Percentiles rank a stretch among this genome's conserved stretches.
These are phyloP conservation scores for Choristoneura fumiferana DNA, from an alignment of 1,140 invertebrate genomes.

Conservation along the genomic window DNA sequence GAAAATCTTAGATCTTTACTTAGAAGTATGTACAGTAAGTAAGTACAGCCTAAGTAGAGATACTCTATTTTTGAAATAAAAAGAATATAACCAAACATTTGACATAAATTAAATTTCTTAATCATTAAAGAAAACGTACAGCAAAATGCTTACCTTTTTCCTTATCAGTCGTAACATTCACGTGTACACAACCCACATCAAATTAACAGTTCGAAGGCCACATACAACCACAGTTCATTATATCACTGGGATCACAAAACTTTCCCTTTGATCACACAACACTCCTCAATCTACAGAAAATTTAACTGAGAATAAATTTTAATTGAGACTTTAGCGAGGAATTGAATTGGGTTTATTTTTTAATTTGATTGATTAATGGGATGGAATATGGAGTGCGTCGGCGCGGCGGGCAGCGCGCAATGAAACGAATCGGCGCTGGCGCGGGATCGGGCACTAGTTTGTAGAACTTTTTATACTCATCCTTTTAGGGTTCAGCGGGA, in stretches of 20 bases:
- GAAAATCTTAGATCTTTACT: too few species aligned
- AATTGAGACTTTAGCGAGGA: too few species aligned
- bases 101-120: too few species aligned
- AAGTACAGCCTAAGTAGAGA: too few species aligned
- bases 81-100: too few species aligned
- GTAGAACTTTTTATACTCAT: constrained; percentile 41
- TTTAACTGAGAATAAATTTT: background rate
- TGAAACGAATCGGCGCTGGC: constrained; percentile 32
- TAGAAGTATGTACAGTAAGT: too few species aligned
- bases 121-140: too few species aligned
- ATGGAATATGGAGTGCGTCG: constrained; percentile 20
- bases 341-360: background rate
- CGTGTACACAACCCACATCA: background rate
- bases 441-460: constrained; percentile 23
- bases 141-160: background rate
- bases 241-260: background rate
- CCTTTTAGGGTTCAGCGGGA: constrained; percentile 48
- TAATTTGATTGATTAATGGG: constrained; percentile 1
- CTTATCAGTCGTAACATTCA: constrained; percentile 11
- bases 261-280: too few species aligned
- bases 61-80: too few species aligned
- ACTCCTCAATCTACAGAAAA: background rate
- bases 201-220: background rate
- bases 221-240: background rate
- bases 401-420: constrained; percentile 29